These are phyloP conservation scores for Marronus borbonicus DNA, from an alignment of 2,888 invertebrate genomes.

Conservation along the genomic window DNA sequence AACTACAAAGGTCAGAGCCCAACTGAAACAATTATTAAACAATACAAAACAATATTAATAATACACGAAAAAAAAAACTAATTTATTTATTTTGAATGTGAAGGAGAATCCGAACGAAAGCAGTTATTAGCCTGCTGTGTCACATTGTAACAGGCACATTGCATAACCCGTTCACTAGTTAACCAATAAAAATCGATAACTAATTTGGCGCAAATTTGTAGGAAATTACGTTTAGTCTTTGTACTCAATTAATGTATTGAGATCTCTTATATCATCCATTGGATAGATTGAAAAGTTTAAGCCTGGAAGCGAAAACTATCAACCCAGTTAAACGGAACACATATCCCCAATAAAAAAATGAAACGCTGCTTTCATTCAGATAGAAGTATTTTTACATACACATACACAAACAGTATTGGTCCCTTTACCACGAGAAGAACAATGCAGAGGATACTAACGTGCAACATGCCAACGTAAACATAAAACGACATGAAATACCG, in stretches of 20 bases:
- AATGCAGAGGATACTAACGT: slow-evolving; percentile 37
- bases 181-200: no score
- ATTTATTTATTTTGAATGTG: slow-evolving; percentile 23
- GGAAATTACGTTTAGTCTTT: no score
- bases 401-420: slow-evolving; percentile 19
- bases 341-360: no score
- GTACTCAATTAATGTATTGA: no score
- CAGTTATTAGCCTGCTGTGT: background rate
- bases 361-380: slow-evolving; percentile 26
- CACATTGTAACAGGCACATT: no score
- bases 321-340: no score
- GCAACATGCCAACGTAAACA: slow-evolving; percentile 44
- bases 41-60: slow-evolving; percentile 50
- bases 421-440: slow-evolving; percentile 18
- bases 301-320: background rate
- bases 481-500: slow-evolving; percentile 51
- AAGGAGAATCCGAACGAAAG: background rate
- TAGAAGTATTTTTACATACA: slow-evolving; percentile 17
- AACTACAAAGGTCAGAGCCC: slow-evolving; percentile 67
- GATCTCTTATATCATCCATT: no score
- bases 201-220: no score
- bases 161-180: no score
- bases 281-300: background rate
- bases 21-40: slow-evolving; percentile 66
- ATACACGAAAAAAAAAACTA: slow-evolving; percentile 32